A percentile compares a stretch with the other conserved stretches of the same genome.
These are phyloP conservation scores for Eulemur macaco DNA, from an alignment of 2,113 vertebrate genomes.

Conservation along the genomic window DNA sequence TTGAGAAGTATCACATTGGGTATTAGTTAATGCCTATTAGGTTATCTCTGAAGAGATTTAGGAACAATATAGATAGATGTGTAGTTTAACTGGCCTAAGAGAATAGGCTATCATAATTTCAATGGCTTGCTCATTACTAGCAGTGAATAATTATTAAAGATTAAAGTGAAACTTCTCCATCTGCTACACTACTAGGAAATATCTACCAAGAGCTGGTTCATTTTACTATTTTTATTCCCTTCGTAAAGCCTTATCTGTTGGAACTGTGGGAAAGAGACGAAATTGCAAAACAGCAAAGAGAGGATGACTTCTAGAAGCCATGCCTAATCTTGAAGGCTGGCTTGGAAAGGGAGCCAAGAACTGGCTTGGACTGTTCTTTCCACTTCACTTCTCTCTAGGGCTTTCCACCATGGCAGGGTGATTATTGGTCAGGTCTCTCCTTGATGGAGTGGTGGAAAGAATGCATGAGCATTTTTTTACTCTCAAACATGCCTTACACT, in stretches of 20 bases:
- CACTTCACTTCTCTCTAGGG: not conserved
- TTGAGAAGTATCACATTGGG: not conserved
- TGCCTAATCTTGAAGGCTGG: not conserved
- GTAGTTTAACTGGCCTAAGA: slow-evolving; percentile 4
- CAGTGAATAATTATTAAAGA: slow-evolving; percentile 54
- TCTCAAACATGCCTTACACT: not conserved
- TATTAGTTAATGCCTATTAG: slow-evolving; percentile 8
- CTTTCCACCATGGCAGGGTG: not conserved
- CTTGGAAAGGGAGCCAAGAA: not conserved
- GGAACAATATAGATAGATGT: slow-evolving; percentile 11
- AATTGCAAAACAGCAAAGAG: not conserved
- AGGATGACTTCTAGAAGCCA: not conserved
- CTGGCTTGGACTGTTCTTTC: not conserved
- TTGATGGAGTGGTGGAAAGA: not conserved
- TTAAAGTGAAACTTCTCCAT: slow-evolving; percentile 33
- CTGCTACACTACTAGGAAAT: not conserved
- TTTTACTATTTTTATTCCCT: not conserved
- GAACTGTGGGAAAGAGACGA: not conserved
- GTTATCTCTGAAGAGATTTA: not conserved
- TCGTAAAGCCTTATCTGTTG: not conserved
- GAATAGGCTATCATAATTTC: slow-evolving; percentile 9
- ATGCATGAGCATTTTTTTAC: not conserved
- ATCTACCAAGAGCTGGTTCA: not conserved
- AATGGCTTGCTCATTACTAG: not conserved
- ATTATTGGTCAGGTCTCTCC: not conserved